Base-by-base conservation (phyloP, 2,888 invertebrate species). In the Folsomia manolachei region DNA sequence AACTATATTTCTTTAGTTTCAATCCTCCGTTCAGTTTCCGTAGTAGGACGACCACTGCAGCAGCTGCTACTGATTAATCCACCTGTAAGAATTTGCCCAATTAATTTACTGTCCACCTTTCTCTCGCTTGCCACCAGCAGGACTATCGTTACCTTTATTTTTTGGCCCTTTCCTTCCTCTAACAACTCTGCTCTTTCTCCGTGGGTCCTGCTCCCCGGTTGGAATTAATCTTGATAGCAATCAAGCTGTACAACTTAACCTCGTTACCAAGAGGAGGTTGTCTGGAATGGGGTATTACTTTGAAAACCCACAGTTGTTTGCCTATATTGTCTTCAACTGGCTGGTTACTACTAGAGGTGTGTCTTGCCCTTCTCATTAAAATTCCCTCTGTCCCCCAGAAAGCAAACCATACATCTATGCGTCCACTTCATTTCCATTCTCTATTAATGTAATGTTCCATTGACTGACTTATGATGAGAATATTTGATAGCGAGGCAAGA, bases 61-160 rank as follows among this genome's bases (percentile, higher is more conserved):
- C 21, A 52, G 71, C 18, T 24, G 25, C 9, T 26, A 7, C 65
- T 64, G 14, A 23, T 52, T 52, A 62, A 66, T 56, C 71, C 71
- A 71, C 71, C 71, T 71, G 71, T 71, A 66, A 71, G 71, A 71
- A 71, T 71, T 71, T 21, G 27, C 39, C 67, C 71, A 71, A 71
- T 67, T 71, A 71, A 60, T 62, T 27, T 61, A 19, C 39, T 21
- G 27, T 60, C 52, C 63, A 70, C 56, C 56, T 56, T 56, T 39
- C 39, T 39, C 39, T 14, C 4, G 39, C 39, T 14, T 39, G 39
- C 7, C 39, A 9, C 7, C 4, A 39, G 39, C 39, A 9, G 39
- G 39, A n/a, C n/a, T n/a, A n/a, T n/a, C n/a, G n/a, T n/a, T n/a
- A n/a, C n/a, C n/a, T n/a, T n/a, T n/a, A n/a, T n/a, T n/a, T n/a